Base-by-base conservation (phyloP, 2,888 invertebrate genomes). In the Callyntrura guangdongensis region DNA sequence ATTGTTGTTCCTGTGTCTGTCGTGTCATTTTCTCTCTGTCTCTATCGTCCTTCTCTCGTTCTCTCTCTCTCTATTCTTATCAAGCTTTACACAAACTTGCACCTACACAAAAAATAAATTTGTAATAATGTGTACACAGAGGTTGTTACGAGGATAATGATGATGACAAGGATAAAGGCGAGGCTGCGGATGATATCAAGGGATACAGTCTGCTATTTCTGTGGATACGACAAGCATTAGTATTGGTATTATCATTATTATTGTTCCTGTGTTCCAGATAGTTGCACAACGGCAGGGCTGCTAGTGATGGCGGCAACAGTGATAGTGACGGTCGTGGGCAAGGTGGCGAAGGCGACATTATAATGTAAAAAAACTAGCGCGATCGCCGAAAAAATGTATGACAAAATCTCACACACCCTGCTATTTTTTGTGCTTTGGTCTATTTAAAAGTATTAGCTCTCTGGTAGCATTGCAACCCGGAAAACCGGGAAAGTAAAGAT, bases 21-120 rank as follows among this genome's bases (percentile, higher is more conserved):
- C 12, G 74, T 74, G 47, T 49, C 74, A 74, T 74, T 74, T 49
- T 74, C 49, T 74, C 47, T 49, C 36, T 36, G 6, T 36, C 36
- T 2, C 36, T 36, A 4, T 36, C 36, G 2, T 6, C 6, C 6
- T 36, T 36, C 6, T 2, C 36, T 36, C 6, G 2, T 6, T 36
- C 36, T 36, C 36, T 36, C 36, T 36, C 36, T 36, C 3, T 36
- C 36, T 36, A 36, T 36, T 36, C 36, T 74, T 74, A 74, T 47
- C 74, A 74, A 47, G 49, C 74, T 20, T 20, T 49, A 74, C 74
- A 69, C 69, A 45, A 69, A 69, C n/a, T 69, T 69, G 12, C 69
- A 69, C 69, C n/a, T 17, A 69, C 47, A 74, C 74, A 74, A 74
- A 74, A 47, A 74, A 47, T 74, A 49, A 49, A 74, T 17, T 9